phyloP scores from a whole-genome alignment of 2,888 invertebrate genomes.

The Drosophila pegasa region DNA sequence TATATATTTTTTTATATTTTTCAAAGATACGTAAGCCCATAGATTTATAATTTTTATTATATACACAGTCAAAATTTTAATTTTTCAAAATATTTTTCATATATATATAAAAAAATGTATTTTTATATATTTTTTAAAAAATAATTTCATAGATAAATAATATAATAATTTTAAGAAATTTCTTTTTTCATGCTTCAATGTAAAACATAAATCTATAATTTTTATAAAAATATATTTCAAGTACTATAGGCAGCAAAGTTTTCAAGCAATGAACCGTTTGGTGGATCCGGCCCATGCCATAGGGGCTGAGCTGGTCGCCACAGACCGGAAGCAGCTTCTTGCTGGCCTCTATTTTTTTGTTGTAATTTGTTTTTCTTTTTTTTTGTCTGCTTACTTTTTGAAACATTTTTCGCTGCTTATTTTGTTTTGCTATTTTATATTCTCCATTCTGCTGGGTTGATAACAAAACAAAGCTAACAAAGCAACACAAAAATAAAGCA shows the following conservation, averaged over 20 bases:
- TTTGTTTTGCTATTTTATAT: slow-evolving; percentile 45
- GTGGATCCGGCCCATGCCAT: slow-evolving; percentile 14
- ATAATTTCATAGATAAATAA: too few species aligned
- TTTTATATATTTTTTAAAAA: too few species aligned
- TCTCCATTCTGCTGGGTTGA: slow-evolving; percentile 49
- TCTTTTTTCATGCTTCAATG: too few species aligned
- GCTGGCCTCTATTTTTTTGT: slow-evolving; percentile 26
- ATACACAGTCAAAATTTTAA: too few species aligned
- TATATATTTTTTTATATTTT: too few species aligned
- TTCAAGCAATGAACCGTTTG: slow-evolving; percentile 48
- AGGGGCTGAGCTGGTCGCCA: slow-evolving; percentile 45
- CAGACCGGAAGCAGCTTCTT: slow-evolving; percentile 64
- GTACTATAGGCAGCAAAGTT: background rate
- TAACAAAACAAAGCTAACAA: slow-evolving; percentile 72
- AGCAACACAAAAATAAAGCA: slow-evolving; percentile 62
- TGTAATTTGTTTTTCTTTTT: slow-evolving; percentile 3
- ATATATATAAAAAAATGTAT: too few species aligned
- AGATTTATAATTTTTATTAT: too few species aligned
- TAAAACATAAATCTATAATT: background rate
- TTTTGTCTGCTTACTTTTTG: slow-evolving; percentile 55
- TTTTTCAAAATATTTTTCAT: too few species aligned
- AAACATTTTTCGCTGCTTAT: slow-evolving; percentile 45
- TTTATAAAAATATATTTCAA: slow-evolving; percentile 7
- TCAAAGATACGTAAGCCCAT: too few species aligned
- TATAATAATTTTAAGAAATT: too few species aligned